Percentiles rank a stretch among this genome's conserved stretches.
These are phyloP conservation scores for Sacculina carcini DNA, from an alignment of 2,888 invertebrate species.

Conservation along the genomic window DNA sequence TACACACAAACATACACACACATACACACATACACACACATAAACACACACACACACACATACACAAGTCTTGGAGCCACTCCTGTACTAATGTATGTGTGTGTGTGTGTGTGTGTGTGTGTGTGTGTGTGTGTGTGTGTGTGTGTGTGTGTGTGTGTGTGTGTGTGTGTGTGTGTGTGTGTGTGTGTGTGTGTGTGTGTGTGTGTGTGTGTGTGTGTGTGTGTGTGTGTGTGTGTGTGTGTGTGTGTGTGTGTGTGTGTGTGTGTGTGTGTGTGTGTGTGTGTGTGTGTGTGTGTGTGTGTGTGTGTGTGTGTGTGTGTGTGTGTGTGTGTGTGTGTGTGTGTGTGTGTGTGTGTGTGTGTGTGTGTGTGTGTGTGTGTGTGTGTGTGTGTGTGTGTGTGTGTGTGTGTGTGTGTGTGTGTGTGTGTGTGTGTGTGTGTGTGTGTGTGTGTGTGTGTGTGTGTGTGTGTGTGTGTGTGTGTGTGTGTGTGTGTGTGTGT, in stretches of 20 bases:
- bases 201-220: not conserved
- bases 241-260: not conserved
- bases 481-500: not conserved
- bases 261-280: not conserved
- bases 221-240: not conserved
- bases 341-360: not conserved
- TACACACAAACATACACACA: too few species aligned
- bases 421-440: not conserved
- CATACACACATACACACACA: too few species aligned
- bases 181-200: not conserved
- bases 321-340: not conserved
- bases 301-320: not conserved
- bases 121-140: not conserved
- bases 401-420: not conserved
- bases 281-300: too few species aligned
- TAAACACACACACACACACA: too few species aligned
- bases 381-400: not conserved
- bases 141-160: not conserved
- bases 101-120: not conserved
- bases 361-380: not conserved
- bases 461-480: not conserved
- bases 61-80: too few species aligned
- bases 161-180: not conserved
- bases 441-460: not conserved
- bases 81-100: too few species aligned